These are phyloP conservation scores for Hylaeus volcanicus DNA, from an alignment of 1,140 invertebrate genomes.

Conservation along the genomic window DNA sequence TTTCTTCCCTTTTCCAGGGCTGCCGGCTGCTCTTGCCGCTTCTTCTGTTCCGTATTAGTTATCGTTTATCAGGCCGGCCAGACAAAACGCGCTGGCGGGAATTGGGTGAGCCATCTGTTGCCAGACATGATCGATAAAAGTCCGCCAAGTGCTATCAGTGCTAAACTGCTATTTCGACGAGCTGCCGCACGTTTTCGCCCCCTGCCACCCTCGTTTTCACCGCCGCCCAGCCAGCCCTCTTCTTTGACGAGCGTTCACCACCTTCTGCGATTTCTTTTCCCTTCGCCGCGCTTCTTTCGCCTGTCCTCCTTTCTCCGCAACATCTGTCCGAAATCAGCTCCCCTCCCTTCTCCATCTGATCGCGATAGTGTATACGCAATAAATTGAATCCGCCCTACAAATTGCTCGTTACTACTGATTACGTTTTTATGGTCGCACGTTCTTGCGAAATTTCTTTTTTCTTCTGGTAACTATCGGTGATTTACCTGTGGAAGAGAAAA, in stretches of 20 bases:
- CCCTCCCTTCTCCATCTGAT: neutral
- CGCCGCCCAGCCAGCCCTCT: constrained; percentile 4
- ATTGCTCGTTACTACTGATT: constrained; percentile 51
- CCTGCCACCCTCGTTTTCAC: constrained; percentile 15
- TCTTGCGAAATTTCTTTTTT: neutral
- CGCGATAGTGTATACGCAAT: constrained; percentile 60
- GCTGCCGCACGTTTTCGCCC: constrained; percentile 61
- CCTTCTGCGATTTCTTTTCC: constrained; percentile 35
- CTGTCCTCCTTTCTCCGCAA: constrained; percentile 12
- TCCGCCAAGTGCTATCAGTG: constrained; percentile 78
- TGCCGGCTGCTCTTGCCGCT: constrained; percentile 25
- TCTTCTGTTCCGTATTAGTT: constrained; percentile 71
- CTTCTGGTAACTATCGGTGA: too few relatives aligned
- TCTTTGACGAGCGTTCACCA: constrained; percentile 49
- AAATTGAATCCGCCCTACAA: constrained; percentile 64
- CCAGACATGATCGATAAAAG: constrained; percentile 80
- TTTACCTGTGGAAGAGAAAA: too few relatives aligned
- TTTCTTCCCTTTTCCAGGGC: constrained; percentile 50
- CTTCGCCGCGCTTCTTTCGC: neutral
- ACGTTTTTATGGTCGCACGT: constrained; percentile 5
- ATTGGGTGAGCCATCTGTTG: constrained; percentile 78
- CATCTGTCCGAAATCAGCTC: constrained; percentile 36
- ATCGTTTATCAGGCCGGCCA: constrained; percentile 73
- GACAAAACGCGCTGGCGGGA: constrained; percentile 68
- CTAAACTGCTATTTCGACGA: constrained; percentile 75